Conservation (phyloP, 2,113 vertebrate genomes). For the Gyps fulvus region DNA sequence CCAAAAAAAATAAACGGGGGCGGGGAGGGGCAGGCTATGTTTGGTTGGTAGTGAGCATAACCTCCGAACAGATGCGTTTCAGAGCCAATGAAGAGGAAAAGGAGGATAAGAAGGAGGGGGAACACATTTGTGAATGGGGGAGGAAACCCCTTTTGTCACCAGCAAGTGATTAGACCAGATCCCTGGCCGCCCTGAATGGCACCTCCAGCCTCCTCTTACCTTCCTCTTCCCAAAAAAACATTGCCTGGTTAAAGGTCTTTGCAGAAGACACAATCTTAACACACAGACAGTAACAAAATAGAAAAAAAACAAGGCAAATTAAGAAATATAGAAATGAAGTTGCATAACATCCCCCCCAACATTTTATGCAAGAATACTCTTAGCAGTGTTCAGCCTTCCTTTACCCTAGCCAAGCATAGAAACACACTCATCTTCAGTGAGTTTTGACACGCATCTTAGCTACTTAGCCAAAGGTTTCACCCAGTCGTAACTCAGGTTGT, state of each 20-base stretch:
- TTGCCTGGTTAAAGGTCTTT: not conserved
- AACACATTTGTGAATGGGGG: not conserved
- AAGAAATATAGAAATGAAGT: not conserved
- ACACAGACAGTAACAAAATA: not conserved
- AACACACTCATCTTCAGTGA: not conserved
- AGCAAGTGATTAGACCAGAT: not conserved
- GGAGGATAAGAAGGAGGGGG: not conserved
- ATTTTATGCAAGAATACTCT: not conserved
- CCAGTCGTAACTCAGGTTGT: not conserved
- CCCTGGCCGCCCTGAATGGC: not conserved
- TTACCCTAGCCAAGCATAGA: not conserved
- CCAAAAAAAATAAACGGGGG: not conserved
- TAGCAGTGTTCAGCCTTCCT: not conserved
- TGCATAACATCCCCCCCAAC: not conserved
- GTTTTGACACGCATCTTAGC: not conserved
- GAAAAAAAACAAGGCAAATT: not conserved
- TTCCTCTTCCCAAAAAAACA: not conserved
- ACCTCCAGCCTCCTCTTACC: not conserved
- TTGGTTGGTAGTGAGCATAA: not conserved
- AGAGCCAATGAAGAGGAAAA: not conserved
- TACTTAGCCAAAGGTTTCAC: not conserved
- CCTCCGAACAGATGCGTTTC: not conserved
- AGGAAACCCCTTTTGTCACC: not conserved
- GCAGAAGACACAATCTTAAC: not conserved
- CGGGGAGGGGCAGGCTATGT: no score